Conservation (phyloP, 2,113 vertebrate species). For the Isurus oxyrinchus region DNA sequence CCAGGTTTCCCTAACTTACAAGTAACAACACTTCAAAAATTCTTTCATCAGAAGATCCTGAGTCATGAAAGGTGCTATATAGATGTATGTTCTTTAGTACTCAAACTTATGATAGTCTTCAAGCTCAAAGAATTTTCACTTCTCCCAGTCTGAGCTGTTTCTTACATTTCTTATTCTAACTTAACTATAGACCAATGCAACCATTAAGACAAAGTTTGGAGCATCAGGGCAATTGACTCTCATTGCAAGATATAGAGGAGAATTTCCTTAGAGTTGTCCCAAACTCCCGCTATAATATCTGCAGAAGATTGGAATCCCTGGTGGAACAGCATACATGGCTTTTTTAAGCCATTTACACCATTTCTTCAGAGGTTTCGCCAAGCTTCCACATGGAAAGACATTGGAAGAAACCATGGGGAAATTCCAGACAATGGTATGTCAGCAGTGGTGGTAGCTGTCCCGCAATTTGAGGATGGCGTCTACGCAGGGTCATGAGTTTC, state of each 20-base stretch:
- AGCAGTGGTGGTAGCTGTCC: too few species aligned
- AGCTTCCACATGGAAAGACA: not conserved
- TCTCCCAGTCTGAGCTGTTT: not conserved
- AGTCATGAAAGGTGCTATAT: not conserved
- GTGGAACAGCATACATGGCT: not conserved
- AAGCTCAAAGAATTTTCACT: not conserved
- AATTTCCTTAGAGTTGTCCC: not conserved
- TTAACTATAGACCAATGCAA: not conserved
- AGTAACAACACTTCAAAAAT: not conserved
- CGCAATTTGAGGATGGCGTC: too few species aligned
- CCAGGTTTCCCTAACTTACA: too few species aligned
- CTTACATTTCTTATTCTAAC: not conserved
- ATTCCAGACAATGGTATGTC: not conserved
- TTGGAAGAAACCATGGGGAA: not conserved
- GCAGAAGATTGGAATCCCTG: not conserved
- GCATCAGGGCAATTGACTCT: not conserved
- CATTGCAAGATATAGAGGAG: not conserved
- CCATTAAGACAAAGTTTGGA: not conserved
- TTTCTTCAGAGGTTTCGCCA: not conserved
- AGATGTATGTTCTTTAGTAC: not conserved
- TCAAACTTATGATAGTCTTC: not conserved
- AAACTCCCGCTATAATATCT: not conserved
- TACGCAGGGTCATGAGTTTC: too few species aligned
- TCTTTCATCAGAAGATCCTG: too few species aligned
- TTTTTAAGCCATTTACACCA: not conserved